A percentile compares a stretch with the other conserved stretches of the same genome.
These are phyloP conservation scores for Siderastrea radians DNA, from an alignment of 92 coral and sea anemone species.

Conservation along the genomic window DNA sequence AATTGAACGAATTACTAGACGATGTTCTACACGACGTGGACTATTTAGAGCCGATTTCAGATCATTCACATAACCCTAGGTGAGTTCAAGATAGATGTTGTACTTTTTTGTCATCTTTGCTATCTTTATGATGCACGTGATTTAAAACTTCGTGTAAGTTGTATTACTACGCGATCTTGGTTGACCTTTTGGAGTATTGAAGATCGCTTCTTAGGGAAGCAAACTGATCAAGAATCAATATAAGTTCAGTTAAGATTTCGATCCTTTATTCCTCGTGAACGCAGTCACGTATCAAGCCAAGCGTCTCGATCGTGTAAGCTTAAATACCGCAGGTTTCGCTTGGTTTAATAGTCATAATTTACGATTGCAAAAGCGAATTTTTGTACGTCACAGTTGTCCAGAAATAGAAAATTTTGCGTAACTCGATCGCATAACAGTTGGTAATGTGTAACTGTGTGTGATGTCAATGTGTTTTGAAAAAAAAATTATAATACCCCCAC, in stretches of 20 bases:
- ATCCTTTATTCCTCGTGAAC: not conserved
- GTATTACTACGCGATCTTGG: no score
- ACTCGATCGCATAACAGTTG: not conserved
- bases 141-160: no score
- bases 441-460: not conserved
- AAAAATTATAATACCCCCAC: no score
- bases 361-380: not conserved
- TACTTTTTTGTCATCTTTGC: no score
- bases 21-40: conserved; percentile 78
- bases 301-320: no score
- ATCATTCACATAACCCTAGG: conserved; percentile 32
- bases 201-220: no score
- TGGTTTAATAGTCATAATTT: no score
- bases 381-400: not conserved
- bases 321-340: no score
- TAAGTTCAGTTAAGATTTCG: not conserved
- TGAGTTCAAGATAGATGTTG: conserved; percentile 28
- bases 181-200: no score
- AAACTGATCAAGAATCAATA: no score
- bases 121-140: not conserved
- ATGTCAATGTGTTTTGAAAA: no score
- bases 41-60: conserved; percentile 29
- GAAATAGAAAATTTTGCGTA: not conserved
- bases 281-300: no score
- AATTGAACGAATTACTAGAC: conserved; percentile 77